These are phyloP conservation scores for Dermolepida albohirtum DNA, from an alignment of 2,888 invertebrate species.

Conservation along the genomic window DNA sequence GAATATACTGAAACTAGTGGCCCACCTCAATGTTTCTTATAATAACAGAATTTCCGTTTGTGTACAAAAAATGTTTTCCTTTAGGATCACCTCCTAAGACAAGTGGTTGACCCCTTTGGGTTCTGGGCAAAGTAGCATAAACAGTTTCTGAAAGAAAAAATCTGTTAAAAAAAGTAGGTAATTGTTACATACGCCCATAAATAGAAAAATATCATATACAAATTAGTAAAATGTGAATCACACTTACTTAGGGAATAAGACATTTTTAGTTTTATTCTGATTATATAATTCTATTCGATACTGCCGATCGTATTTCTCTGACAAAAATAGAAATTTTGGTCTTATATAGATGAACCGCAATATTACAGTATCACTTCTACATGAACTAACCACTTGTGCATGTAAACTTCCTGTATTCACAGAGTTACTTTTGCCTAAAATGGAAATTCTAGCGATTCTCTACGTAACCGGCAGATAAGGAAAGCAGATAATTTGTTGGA, in stretches of 20 bases:
- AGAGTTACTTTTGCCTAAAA: slow-evolving; percentile 43
- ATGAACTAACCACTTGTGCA: slow-evolving; percentile 8
- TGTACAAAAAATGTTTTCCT: slow-evolving; percentile 95
- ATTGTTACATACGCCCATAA: slow-evolving; percentile 21
- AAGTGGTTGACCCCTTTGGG: slow-evolving; percentile 93
- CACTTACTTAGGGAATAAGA: slow-evolving; percentile 43
- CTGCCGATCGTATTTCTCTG: slow-evolving; percentile 2
- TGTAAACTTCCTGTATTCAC: slow-evolving; percentile 25
- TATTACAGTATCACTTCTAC: background rate
- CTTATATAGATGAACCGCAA: background rate
- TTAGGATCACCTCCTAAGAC: slow-evolving; percentile 97
- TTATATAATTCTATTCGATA: slow-evolving; percentile 36
- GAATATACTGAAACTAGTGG: too few species aligned
- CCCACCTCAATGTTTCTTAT: slow-evolving; percentile 93
- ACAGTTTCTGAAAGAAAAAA: slow-evolving; percentile 77
- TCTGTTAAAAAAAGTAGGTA: background rate
- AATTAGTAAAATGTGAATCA: slow-evolving; percentile 15
- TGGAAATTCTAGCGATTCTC: slow-evolving; percentile 36
- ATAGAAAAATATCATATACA: background rate
- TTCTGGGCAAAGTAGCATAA: slow-evolving; percentile 94
- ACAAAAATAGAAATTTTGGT: slow-evolving; percentile 8
- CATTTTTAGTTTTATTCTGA: slow-evolving; percentile 31
- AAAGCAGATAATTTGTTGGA: slow-evolving; percentile 8
- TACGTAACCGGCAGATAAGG: slow-evolving; percentile 23
- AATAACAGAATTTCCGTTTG: slow-evolving; percentile 97